These are phyloP conservation scores for Valencia hispanica DNA, from an alignment of 2,797 vertebrate genomes.

Conservation along the genomic window DNA sequence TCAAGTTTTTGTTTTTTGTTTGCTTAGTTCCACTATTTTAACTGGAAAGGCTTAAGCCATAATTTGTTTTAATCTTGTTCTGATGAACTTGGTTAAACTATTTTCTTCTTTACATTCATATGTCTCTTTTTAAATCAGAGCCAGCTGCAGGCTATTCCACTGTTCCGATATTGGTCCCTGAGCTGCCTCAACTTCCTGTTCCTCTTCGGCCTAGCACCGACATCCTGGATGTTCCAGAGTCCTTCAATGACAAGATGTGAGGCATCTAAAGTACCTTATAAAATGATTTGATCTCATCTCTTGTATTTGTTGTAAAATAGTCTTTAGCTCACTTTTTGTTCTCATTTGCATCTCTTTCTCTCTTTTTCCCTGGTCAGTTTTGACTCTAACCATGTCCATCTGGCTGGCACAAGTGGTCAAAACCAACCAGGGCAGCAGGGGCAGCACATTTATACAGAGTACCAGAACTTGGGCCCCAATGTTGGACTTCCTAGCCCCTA, in stretches of 20 bases:
- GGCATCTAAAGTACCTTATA: fast-evolving
- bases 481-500: constrained; percentile 58
- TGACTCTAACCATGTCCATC: constrained; percentile 86
- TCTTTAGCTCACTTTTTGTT: background rate
- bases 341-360: background rate
- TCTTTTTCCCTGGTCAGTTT: constrained; percentile 45
- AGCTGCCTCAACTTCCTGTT: constrained; percentile 87
- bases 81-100: background rate
- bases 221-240: constrained; percentile 91
- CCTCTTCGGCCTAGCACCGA: constrained; percentile 84
- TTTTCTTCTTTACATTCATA: background rate
- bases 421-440: constrained; percentile 85
- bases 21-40: background rate
- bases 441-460: constrained; percentile 92
- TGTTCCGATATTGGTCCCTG: constrained; percentile 80
- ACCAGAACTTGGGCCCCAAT: constrained; percentile 85
- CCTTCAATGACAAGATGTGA: constrained; percentile 78
- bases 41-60: background rate
- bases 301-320: background rate
- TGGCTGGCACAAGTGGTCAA: constrained; percentile 87
- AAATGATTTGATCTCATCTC: background rate
- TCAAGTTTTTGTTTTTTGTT: background rate
- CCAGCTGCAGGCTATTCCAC: constrained; percentile 70
- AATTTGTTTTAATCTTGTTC: background rate
- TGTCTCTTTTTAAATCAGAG: constrained; percentile 68